Percentiles rank a stretch among this genome's conserved stretches.
Evolutionary conservation across 2,113 vertebrate species (phyloP).

Genomic region (Chloropsis cyanopogon): DNA sequence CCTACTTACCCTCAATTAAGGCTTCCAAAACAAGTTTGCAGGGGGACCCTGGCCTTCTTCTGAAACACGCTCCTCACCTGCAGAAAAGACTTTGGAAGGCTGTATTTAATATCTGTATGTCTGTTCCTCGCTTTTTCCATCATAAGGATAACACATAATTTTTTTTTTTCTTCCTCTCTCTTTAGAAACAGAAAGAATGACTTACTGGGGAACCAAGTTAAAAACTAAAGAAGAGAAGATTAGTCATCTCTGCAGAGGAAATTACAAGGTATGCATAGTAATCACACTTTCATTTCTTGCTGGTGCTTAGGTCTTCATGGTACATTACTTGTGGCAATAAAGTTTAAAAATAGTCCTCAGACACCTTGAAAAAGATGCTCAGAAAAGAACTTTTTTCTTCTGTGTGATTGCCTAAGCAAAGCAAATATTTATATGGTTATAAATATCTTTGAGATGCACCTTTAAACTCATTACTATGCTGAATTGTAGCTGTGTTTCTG

Average conservation of each 20-base stretch:
- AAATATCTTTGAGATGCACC: background rate
- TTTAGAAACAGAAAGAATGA: background rate
- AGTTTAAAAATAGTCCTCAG: conserved; percentile 10
- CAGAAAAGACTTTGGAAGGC: background rate
- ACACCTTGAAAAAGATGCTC: background rate
- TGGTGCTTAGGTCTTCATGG: background rate
- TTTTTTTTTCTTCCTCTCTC: background rate
- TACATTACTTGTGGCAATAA: conserved; percentile 14
- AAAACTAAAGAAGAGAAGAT: background rate
- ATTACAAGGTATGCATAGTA: conserved; percentile 4
- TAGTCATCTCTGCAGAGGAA: background rate
- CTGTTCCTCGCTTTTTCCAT: background rate
- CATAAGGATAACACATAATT: background rate
- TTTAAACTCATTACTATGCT: background rate
- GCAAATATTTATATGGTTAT: background rate
- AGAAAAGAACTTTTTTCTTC: background rate
- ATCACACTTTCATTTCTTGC: background rate
- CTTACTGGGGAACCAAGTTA: background rate
- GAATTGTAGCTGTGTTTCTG: background rate
- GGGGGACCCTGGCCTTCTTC: background rate
- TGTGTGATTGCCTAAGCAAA: background rate
- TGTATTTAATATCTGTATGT: background rate
- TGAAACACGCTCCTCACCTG: background rate
- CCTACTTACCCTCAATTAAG: background rate
- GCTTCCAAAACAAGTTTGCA: background rate